Conservation (phyloP, 2,797 vertebrate species). For the Prunella strophiata region DNA sequence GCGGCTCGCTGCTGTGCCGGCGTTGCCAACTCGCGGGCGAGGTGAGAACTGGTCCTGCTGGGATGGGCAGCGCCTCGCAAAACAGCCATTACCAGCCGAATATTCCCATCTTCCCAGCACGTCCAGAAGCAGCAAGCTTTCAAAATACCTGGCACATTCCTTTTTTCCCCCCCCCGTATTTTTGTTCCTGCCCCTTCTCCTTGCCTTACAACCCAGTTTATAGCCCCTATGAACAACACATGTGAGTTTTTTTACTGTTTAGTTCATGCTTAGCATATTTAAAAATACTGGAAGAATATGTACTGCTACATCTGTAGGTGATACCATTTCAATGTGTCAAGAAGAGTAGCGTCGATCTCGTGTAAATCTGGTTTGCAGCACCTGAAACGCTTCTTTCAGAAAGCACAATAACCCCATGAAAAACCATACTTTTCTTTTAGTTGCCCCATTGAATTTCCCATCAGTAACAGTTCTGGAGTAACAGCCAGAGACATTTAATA, state of each 20-base stretch:
- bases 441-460: background rate
- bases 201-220: background rate
- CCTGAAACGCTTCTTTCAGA: background rate
- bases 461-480: background rate
- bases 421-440: background rate
- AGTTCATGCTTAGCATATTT: background rate
- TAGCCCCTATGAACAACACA: background rate
- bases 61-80: background rate
- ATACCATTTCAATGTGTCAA: background rate
- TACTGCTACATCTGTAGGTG: background rate
- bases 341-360: background rate
- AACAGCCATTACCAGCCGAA: background rate
- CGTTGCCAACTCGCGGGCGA: background rate
- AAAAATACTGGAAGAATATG: background rate
- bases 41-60: conserved; percentile 38
- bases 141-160: background rate
- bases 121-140: background rate
- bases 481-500: background rate
- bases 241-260: background rate
- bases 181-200: background rate
- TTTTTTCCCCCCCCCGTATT: background rate
- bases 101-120: background rate
- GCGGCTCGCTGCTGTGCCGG: background rate
- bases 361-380: background rate
- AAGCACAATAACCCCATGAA: background rate